Percentiles rank a stretch among this genome's conserved stretches.
Conservation (phyloP, 2,797 vertebrate species). For the Amphiprion clarkii region DNA sequence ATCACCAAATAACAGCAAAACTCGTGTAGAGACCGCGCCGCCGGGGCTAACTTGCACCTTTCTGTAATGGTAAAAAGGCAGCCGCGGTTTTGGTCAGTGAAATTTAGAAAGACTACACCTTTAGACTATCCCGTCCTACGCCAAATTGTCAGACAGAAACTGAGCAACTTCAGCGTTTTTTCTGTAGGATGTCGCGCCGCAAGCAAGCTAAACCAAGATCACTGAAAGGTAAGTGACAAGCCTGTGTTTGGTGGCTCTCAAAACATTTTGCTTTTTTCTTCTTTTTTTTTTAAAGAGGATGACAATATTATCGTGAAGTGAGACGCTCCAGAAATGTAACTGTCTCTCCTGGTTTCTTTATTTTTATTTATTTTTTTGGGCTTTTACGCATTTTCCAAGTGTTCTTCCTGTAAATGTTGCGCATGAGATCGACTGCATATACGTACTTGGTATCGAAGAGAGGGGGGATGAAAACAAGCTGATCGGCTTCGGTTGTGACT, state of each 20-base stretch:
- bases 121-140: constrained; percentile 68
- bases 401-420: constrained; percentile 64
- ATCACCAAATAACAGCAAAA: constrained; percentile 76
- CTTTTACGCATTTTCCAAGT: constrained; percentile 62
- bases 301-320: constrained; percentile 61
- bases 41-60: constrained; percentile 71
- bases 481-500: constrained; percentile 39
- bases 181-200: constrained; percentile 99
- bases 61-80: constrained; percentile 78
- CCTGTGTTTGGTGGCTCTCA: constrained; percentile 72
- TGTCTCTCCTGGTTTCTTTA: constrained; percentile 19
- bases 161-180: constrained; percentile 96
- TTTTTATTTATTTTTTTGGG: background rate
- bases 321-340: constrained; percentile 55
- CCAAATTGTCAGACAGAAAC: constrained; percentile 90
- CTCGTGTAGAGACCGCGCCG: constrained; percentile 72
- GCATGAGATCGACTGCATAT: constrained; percentile 59
- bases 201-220: constrained; percentile 99
- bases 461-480: background rate
- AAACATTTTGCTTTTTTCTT: constrained; percentile 50
- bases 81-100: constrained; percentile 64
- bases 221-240: constrained; percentile 95
- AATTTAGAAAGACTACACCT: constrained; percentile 72
- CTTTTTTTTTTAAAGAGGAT: constrained; percentile 33
- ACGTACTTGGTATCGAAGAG: constrained; percentile 30